Evolutionary conservation across 2,888 invertebrate genomes (phyloP), one percentile per base, ranked within the genome.

Genomic region (Merodon equestris): DNA sequence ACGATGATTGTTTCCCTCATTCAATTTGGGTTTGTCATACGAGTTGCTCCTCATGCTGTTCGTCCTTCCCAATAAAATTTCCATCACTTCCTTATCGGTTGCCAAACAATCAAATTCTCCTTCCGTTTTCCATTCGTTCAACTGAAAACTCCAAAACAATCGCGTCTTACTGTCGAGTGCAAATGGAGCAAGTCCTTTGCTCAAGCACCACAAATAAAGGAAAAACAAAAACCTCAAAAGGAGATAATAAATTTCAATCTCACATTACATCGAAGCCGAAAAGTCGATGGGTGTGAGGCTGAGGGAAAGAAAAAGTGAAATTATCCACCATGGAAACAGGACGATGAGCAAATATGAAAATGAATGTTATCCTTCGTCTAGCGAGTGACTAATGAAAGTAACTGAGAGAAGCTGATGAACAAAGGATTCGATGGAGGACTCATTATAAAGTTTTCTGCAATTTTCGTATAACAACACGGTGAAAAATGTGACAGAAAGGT

Each of bases 361-460:
- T 15, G 40, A 40, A 38, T 18, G 15, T 12, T 27, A 1, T 15
- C n/a, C 3, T 40, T 9, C 51, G 50, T 42, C 42, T 67, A 51
- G 17, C 19, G 58, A 19, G n/a, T n/a, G n/a, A n/a, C n/a, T n/a
- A n/a, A n/a, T n/a, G n/a, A n/a, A n/a, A n/a, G n/a, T n/a, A n/a
- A n/a, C n/a, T n/a, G n/a, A n/a, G n/a, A n/a, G n/a, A n/a, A n/a
- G n/a, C n/a, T n/a, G n/a, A n/a, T n/a, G 15, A 60, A 36, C 5
- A 54, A 54, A 53, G 60, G 47, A 54, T 70, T 48, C 53, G 9
- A 38, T 27, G 50, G 27, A 61, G 45, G 70, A 48, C 48, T 70
- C 70, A 70, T 70, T 70, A 70, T 61, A 61, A 70, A 70, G 48
- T 70, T 70, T 70, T 61, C 42, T 48, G 51, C 34, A 54, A 60